Conservation (phyloP, 2,888 invertebrate species). For the Cheilosia vernalis region DNA sequence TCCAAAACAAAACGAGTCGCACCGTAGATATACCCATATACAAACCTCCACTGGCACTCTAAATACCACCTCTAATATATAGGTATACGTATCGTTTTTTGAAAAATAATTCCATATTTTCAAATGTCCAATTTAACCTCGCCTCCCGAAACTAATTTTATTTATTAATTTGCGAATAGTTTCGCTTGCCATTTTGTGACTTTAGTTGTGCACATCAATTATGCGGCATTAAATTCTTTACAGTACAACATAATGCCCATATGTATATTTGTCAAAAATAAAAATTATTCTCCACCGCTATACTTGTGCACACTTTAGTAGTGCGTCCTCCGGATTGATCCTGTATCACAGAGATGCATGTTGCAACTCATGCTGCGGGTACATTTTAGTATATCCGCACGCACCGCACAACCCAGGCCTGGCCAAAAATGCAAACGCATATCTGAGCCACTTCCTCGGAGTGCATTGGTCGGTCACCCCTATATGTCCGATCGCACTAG, state of each 20-base stretch:
- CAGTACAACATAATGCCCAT: slow-evolving; percentile 17
- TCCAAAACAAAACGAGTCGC: too few relatives aligned
- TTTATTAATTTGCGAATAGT: slow-evolving; percentile 72
- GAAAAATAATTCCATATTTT: not conserved
- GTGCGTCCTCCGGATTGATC: slow-evolving; percentile 30
- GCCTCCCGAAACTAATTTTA: slow-evolving; percentile 53
- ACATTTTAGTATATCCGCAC: slow-evolving; percentile 61
- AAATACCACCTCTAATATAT: too few relatives aligned
- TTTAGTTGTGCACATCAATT: slow-evolving; percentile 60
- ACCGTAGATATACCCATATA: too few relatives aligned
- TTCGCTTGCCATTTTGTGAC: slow-evolving; percentile 45
- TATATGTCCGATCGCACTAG: slow-evolving; percentile 43
- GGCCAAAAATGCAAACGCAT: slow-evolving; percentile 72
- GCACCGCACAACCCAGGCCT: slow-evolving; percentile 54
- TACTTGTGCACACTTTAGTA: not conserved
- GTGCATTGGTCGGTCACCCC: slow-evolving; percentile 37
- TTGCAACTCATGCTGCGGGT: slow-evolving; percentile 60
- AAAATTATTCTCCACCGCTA: not conserved
- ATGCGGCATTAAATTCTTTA: slow-evolving; percentile 71
- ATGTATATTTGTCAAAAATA: slow-evolving; percentile 36
- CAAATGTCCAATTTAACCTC: not conserved
- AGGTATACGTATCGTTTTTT: too few relatives aligned
- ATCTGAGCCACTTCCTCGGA: slow-evolving; percentile 42
- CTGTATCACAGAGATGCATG: slow-evolving; percentile 44
- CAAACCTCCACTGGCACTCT: too few relatives aligned